A percentile compares a stretch with the other conserved stretches of the same genome.
phyloP scores from a whole-genome alignment of 2,888 invertebrate species.

The Amiota communis region DNA sequence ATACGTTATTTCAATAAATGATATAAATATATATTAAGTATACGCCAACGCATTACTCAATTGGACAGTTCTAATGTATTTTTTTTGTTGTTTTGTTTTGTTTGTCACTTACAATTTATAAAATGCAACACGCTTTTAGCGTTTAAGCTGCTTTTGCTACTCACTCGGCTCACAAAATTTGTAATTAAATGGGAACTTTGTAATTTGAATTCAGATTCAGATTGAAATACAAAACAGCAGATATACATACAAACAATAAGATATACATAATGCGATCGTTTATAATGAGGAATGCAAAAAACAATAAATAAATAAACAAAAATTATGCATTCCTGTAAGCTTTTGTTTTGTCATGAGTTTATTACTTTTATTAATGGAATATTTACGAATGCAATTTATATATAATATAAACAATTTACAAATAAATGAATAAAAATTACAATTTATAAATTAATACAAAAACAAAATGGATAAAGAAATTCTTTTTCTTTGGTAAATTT shows the following conservation, averaged over 20 bases:
- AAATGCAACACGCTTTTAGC: conserved; percentile 30
- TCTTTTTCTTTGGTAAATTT: conserved; percentile 47
- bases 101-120: conserved; percentile 35
- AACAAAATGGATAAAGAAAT: conserved; percentile 46
- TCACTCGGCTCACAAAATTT: no score
- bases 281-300: neutral
- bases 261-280: conserved; percentile 22
- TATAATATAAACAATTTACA: conserved; percentile 40
- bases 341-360: conserved; percentile 14
- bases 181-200: conserved; percentile 25
- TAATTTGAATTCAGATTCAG: neutral
- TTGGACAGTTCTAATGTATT: neutral
- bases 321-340: conserved; percentile 24
- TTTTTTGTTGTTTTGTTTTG: conserved; percentile 41
- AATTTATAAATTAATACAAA: conserved; percentile 36
- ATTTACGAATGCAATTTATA: conserved; percentile 34
- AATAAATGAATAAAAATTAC: conserved; percentile 25
- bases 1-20: neutral
- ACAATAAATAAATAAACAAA: neutral
- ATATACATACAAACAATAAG: conserved; percentile 50
- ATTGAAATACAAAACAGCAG: conserved; percentile 34
- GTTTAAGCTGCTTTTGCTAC: conserved; percentile 5
- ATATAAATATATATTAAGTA: conserved; percentile 25
- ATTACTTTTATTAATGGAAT: neutral
- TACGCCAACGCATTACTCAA: neutral